These are phyloP conservation scores for Ormyrus nitidulus DNA, from an alignment of 2,888 invertebrate genomes.

Conservation along the genomic window DNA sequence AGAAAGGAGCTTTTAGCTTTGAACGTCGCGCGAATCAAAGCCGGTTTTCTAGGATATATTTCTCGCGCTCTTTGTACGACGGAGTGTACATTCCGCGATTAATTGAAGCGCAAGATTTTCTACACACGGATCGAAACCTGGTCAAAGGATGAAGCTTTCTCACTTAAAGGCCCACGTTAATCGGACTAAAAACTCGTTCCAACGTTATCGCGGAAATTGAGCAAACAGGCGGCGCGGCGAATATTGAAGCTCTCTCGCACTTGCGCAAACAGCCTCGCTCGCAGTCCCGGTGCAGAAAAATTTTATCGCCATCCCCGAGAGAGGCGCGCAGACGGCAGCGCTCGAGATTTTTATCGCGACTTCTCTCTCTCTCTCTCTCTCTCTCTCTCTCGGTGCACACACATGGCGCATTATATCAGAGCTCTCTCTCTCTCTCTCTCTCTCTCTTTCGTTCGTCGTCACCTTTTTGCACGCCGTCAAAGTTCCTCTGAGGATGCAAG, in stretches of 20 bases:
- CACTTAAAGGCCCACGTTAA: too few species aligned
- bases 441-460: background rate
- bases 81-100: too few species aligned
- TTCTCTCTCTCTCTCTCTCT: background rate
- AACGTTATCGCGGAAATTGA: too few species aligned
- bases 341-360: slow-evolving; percentile 19
- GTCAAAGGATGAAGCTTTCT: too few species aligned
- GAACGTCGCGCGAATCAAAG: too few species aligned
- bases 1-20: too few species aligned
- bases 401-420: slow-evolving; percentile 38
- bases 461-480: background rate
- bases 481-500: slow-evolving; percentile 10
- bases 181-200: too few species aligned
- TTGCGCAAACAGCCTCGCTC: slow-evolving; percentile 6
- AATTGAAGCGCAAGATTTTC: too few species aligned
- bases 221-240: background rate
- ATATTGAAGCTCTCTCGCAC: background rate
- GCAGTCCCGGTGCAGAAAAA: background rate
- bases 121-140: too few species aligned
- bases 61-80: too few species aligned
- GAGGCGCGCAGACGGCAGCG: background rate
- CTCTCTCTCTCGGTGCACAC: background rate
- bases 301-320: slow-evolving; percentile 13
- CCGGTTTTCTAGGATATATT: too few species aligned
- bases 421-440: background rate